Evolutionary conservation across 2,113 vertebrate species (phyloP), one percentile per base, ranked within the genome.

Genomic region (Microcebus griseorufus): DNA sequence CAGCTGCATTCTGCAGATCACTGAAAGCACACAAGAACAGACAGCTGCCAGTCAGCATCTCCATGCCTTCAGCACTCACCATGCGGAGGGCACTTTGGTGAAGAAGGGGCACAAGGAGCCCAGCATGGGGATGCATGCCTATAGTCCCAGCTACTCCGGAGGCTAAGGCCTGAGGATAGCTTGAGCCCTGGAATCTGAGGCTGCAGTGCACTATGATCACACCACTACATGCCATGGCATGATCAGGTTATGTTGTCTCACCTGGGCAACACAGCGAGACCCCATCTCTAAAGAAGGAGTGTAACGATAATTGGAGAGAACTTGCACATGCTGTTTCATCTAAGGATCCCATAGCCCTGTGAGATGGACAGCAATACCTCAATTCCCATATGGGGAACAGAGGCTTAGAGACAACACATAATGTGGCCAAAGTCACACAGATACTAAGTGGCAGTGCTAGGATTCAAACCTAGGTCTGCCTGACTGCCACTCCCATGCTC

Each of bases 1-100:
- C 99, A 0, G 99, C 99, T 5, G 99, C 99, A 0, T 99, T 99
- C 98, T 99, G 99, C 88, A 99, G 62, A 39, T 99, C 99, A 97
- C 99, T 99, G 97, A 78, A 96, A 95, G 98, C 94, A 97, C 89
- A 95, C 37, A 80, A 87, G 55, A 62, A 89, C 53, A 95, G n/a
- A 55, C 86, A 0, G 6, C 32, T 9, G 55, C 48, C 9, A 5
- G 12, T 16, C 34, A 32, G 3, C 9, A 22, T 4, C 34, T 0
- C 17, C 0, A 2, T 0, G 70, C 86, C 22, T 42, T 32, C 1
- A 5, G 87, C n/a, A 18, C 53, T 3, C 13, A 22, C 76, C 53
- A 27, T 0, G 2, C 34, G 3, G 13, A 20, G 5, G 29, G 6
- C 27, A 8, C 20, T 0, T 17, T 1, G 37, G 9, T 5, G 9